Conservation (phyloP, 2,797 vertebrate genomes). For the Muraenolepis orangiensis region DNA sequence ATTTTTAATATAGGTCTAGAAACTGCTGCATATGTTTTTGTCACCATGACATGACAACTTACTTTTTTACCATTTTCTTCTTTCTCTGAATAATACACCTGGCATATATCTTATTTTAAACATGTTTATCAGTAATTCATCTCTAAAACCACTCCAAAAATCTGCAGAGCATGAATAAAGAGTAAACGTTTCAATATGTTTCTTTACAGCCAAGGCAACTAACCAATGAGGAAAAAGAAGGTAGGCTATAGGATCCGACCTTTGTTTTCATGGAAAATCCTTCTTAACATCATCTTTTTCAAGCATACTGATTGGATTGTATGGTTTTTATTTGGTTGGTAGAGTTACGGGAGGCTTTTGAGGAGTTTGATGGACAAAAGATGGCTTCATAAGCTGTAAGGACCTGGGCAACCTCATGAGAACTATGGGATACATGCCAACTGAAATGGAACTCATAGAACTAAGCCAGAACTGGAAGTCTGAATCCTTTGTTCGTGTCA, state of each 20-base stretch:
- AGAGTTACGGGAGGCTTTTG: slow-evolving; percentile 90
- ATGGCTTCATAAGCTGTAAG: slow-evolving; percentile 88
- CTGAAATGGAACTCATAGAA: slow-evolving; percentile 96
- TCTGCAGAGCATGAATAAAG: background rate
- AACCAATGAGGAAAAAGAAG: slow-evolving; percentile 70
- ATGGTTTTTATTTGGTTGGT: slow-evolving; percentile 9
- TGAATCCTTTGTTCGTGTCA: too few species aligned
- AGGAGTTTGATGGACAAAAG: slow-evolving; percentile 90
- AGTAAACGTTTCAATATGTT: slow-evolving; percentile 12
- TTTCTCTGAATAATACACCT: background rate
- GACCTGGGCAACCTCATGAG: slow-evolving; percentile 97
- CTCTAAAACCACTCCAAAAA: background rate
- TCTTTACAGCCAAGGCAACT: slow-evolving; percentile 63
- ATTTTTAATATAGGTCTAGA: background rate
- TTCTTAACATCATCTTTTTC: background rate
- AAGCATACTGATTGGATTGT: background rate
- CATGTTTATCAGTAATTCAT: background rate
- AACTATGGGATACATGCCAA: slow-evolving; percentile 97
- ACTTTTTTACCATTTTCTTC: background rate
- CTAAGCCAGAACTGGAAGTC: slow-evolving; percentile 83
- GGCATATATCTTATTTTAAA: background rate
- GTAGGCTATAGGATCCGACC: slow-evolving; percentile 37
- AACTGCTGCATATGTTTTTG: background rate
- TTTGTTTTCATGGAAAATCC: background rate
- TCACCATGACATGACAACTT: background rate